phyloP scores from a whole-genome alignment of 2,113 vertebrate genomes.

The Gadus macrocephalus region DNA sequence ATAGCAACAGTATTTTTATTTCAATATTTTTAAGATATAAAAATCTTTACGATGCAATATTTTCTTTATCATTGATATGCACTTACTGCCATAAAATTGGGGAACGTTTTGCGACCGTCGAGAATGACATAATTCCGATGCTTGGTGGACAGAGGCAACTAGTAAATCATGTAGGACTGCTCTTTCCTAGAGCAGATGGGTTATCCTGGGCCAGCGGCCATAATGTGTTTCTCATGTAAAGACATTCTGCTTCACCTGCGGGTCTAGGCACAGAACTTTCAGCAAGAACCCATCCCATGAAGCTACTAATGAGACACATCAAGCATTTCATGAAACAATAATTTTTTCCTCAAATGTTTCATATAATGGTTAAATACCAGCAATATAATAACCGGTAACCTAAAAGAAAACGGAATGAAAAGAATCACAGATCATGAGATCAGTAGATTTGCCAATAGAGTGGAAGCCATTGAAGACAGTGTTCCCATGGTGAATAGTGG shows the following conservation, averaged over 20 bases:
- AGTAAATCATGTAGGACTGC: slow-evolving; percentile 41
- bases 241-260: slow-evolving; percentile 40
- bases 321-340: not conserved
- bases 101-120: slow-evolving; percentile 28
- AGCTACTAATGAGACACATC: slow-evolving; percentile 28
- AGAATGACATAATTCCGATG: slow-evolving; percentile 56
- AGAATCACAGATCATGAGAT: slow-evolving; percentile 27
- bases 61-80: slow-evolving; percentile 50
- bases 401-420: slow-evolving; percentile 11
- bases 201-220: slow-evolving; percentile 4
- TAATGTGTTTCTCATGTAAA: slow-evolving; percentile 11
- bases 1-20: slow-evolving; percentile 62
- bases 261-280: slow-evolving; percentile 49
- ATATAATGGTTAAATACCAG: slow-evolving; percentile 6
- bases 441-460: slow-evolving; percentile 16
- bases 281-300: slow-evolving; percentile 39
- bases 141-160: slow-evolving; percentile 59
- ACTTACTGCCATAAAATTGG: slow-evolving; percentile 44
- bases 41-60: slow-evolving; percentile 68
- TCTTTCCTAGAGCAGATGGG: slow-evolving; percentile 38
- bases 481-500: no score
- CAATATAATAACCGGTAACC: slow-evolving; percentile 20
- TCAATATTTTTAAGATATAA: slow-evolving; percentile 62
- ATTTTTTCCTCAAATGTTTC: no score
- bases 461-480: not conserved